Conservation (phyloP, 1,140 invertebrate species). For the Drosophila arawakana region DNA sequence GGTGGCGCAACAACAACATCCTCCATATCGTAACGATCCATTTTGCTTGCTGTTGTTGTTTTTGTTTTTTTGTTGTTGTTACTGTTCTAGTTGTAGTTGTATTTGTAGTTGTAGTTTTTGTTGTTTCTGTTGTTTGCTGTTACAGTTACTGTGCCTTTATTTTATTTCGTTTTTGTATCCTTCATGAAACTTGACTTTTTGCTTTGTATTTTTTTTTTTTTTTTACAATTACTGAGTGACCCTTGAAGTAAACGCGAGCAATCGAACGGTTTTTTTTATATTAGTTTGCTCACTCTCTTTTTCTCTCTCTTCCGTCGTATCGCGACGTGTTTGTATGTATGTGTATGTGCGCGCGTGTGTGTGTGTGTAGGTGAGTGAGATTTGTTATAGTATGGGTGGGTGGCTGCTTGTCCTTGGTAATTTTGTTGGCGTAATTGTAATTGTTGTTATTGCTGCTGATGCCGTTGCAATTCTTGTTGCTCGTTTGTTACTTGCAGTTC, state of each 20-base stretch:
- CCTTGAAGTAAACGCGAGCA: conserved; percentile 20
- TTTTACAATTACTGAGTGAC: conserved; percentile 13
- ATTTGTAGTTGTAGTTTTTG: background rate
- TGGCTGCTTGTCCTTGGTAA: conserved; percentile 25
- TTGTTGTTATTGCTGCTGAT: background rate
- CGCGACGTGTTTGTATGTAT: background rate
- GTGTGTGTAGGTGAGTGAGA: background rate
- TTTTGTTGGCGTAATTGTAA: background rate
- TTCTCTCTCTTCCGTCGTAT: background rate
- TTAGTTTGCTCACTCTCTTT: conserved; percentile 5
- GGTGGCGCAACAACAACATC: conserved; percentile 77
- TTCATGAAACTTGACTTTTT: background rate
- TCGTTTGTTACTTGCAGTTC: conserved; percentile 4
- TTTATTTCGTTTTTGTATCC: background rate
- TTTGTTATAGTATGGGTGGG: conserved; percentile 8
- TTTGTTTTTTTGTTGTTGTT: conserved; percentile 16
- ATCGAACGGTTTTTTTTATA: conserved; percentile 16
- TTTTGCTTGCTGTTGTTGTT: conserved; percentile 36
- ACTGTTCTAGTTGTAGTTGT: conserved; percentile 8
- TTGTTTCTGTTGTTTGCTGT: background rate
- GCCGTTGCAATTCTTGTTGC: conserved; percentile 9
- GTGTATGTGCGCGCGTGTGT: conserved; percentile 1
- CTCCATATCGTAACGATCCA: conserved; percentile 82
- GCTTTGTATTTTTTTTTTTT: background rate
- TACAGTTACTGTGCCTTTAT: conserved; percentile 5